Evolutionary conservation across 37 sponge, comb jelly and placozoan species (phyloP).

Genomic region (Theonella swinhoei): DNA sequence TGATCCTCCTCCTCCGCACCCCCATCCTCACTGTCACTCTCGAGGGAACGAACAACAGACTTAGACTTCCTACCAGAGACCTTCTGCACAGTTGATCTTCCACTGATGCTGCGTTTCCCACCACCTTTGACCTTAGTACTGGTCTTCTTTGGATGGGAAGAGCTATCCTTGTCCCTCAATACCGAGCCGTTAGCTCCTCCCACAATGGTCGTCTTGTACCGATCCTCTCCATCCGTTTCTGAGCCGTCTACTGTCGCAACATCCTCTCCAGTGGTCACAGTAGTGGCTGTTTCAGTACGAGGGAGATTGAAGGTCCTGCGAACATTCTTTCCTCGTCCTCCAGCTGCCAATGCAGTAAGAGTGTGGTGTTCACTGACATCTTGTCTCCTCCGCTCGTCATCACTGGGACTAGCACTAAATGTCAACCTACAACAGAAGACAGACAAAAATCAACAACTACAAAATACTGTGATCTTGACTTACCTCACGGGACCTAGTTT

Average conservation of each 20-base stretch:
- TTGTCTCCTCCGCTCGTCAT: neutral
- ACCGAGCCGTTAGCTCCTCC: too few relatives aligned
- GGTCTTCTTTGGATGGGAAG: neutral
- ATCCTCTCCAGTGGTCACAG: too few relatives aligned
- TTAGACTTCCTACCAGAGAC: neutral
- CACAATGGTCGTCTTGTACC: too few relatives aligned
- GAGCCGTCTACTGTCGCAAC: too few relatives aligned
- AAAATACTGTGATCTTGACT: neutral
- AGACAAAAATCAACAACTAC: neutral
- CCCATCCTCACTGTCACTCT: neutral
- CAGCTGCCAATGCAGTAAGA: too few relatives aligned
- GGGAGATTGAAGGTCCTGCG: too few relatives aligned
- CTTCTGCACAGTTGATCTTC: too few relatives aligned
- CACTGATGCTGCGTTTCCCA: neutral
- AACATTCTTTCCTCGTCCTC: too few relatives aligned
- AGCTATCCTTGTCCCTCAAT: neutral
- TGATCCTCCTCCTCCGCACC: neutral
- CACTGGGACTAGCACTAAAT: conserved; percentile 4
- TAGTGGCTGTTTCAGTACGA: too few relatives aligned
- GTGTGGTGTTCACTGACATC: too few relatives aligned
- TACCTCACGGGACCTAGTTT: neutral
- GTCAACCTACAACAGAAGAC: neutral
- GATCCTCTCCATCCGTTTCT: too few relatives aligned
- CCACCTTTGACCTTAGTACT: neutral
- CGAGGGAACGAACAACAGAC: neutral